phyloP scores from a whole-genome alignment of 2,797 vertebrate genomes.

The Gymnoscopelus microlampas region DNA sequence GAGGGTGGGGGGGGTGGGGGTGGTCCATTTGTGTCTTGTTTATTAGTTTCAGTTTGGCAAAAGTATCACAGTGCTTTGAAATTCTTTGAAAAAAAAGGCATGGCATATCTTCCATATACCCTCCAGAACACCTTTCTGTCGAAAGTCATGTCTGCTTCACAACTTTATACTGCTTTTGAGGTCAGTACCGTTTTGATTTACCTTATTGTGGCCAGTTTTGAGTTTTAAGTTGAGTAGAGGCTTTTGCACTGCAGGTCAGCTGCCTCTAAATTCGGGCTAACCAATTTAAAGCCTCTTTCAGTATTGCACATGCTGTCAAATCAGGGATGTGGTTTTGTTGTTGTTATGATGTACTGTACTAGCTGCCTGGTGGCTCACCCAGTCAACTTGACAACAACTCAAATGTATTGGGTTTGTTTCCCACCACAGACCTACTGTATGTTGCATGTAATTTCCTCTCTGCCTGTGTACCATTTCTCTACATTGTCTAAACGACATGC shows the following conservation, averaged over 20 bases:
- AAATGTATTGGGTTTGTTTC: no score
- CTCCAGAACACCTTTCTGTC: not conserved
- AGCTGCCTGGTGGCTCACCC: no score
- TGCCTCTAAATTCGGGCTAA: constrained; percentile 47
- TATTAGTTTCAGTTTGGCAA: constrained; percentile 60
- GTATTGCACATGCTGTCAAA: no score
- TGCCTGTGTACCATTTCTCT: not conserved
- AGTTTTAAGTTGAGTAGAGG: constrained; percentile 36
- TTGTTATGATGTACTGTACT: no score
- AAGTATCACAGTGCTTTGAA: constrained; percentile 37
- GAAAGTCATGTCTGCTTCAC: constrained; percentile 31
- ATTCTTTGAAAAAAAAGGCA: constrained; percentile 28
- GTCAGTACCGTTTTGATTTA: constrained; percentile 49
- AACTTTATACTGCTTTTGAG: constrained; percentile 61
- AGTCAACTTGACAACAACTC: no score
- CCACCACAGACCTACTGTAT: constrained; percentile 10
- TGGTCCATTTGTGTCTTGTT: constrained; percentile 47
- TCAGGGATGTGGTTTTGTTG: no score
- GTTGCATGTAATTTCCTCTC: constrained; percentile 46
- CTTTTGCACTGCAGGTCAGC: constrained; percentile 41
- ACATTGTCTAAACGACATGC: no score
- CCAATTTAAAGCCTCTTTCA: not conserved
- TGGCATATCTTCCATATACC: constrained; percentile 13
- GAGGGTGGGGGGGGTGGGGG: not conserved
- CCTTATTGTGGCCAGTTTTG: constrained; percentile 22